phyloP scores from a whole-genome alignment of 2,113 vertebrate genomes.

The Scatophagus argus region DNA sequence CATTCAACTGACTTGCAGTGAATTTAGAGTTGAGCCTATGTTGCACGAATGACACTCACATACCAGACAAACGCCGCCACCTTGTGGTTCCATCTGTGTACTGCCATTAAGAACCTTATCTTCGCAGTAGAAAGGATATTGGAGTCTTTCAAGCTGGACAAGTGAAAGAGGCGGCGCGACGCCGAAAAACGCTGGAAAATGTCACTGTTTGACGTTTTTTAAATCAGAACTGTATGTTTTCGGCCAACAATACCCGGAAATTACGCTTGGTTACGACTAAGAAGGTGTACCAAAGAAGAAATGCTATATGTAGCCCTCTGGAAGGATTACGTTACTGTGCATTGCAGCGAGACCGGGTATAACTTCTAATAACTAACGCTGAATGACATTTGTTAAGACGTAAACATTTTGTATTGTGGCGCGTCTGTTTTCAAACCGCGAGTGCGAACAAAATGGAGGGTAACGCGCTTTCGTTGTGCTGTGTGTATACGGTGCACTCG shows the following conservation, averaged over 20 bases:
- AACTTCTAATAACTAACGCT: fast-evolving
- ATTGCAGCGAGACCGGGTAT: neutral
- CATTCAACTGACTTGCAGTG: too few species aligned
- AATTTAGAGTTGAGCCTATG: neutral
- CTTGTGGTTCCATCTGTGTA: neutral
- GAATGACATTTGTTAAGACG: fast-evolving
- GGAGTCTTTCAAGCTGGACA: neutral
- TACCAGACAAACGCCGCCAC: conserved; percentile 2
- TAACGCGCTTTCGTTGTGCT: neutral
- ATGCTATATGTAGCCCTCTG: neutral
- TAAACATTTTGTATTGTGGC: neutral
- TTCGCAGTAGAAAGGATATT: neutral
- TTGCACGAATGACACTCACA: neutral
- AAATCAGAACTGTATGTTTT: neutral
- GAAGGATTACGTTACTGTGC: neutral
- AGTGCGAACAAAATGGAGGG: conserved; percentile 39
- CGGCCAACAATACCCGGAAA: neutral
- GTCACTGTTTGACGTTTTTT: fast-evolving
- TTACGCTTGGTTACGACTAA: neutral
- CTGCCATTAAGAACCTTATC: conserved; percentile 32
- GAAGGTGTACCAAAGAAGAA: neutral
- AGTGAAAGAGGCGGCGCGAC: neutral
- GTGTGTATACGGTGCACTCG: neutral
- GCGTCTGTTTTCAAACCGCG: neutral
- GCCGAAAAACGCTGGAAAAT: neutral